These are phyloP conservation scores for Alexandromys fortis DNA, from an alignment of 2,113 vertebrate genomes.

Conservation along the genomic window DNA sequence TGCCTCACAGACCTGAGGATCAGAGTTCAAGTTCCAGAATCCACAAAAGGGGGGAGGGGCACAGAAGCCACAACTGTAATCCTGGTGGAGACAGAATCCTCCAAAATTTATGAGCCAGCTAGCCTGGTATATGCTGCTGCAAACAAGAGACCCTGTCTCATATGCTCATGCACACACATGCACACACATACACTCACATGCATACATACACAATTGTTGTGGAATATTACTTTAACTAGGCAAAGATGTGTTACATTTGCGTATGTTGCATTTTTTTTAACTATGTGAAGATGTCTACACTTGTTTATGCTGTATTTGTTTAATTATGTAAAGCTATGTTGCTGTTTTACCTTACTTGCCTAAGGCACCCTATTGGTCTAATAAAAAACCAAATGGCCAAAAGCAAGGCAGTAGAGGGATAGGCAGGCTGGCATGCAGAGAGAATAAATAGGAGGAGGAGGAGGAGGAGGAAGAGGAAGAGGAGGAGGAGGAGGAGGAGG, in stretches of 20 bases:
- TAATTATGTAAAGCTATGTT: neutral
- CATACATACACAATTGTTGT: neutral
- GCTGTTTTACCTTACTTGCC: neutral
- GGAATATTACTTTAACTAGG: too few relatives aligned
- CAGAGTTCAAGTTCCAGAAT: neutral
- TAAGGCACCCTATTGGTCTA: neutral
- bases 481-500: neutral
- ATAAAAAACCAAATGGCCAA: neutral
- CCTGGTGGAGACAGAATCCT: too few relatives aligned
- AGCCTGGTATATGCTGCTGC: neutral
- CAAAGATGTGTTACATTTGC: too few relatives aligned
- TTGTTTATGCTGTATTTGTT: neutral
- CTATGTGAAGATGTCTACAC: neutral
- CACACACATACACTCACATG: too few relatives aligned
- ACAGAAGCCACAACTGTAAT: neutral
- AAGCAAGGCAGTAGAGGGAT: neutral
- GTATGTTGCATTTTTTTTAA: too few relatives aligned
- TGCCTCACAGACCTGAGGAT: neutral
- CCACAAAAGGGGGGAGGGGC: neutral
- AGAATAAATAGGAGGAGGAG: neutral
- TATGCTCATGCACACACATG: neutral
- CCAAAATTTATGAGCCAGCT: neutral
- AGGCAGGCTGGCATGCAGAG: neutral
- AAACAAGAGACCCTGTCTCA: neutral
- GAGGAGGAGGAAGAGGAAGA: neutral